These are phyloP conservation scores for Gyps fulvus DNA, from an alignment of 2,113 vertebrate species.

Conservation along the genomic window DNA sequence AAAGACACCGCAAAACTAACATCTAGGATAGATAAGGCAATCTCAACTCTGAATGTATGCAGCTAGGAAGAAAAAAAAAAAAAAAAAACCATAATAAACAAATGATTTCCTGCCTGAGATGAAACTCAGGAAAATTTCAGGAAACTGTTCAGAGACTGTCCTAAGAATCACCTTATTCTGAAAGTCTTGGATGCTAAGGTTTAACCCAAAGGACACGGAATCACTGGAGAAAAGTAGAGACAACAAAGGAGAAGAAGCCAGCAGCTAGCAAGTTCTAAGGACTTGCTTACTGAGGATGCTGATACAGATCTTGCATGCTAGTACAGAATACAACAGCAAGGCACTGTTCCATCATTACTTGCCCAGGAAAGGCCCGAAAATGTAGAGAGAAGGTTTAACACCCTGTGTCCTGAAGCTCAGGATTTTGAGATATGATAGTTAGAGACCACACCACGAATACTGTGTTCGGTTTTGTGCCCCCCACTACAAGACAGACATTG, in stretches of 20 bases:
- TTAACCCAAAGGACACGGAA: background rate
- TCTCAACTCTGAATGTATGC: background rate
- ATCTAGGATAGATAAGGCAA: background rate
- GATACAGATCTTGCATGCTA: background rate
- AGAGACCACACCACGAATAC: fast-evolving
- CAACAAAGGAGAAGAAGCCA: background rate
- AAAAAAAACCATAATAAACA: background rate
- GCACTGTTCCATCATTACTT: background rate
- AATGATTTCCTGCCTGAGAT: background rate
- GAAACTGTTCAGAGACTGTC: background rate
- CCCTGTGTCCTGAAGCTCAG: background rate
- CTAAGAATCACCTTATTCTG: background rate
- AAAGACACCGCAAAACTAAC: background rate
- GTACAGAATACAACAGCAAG: background rate
- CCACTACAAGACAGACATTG: background rate
- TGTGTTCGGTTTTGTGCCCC: background rate
- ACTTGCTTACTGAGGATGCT: background rate
- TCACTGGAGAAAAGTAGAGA: background rate
- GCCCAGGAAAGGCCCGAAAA: background rate
- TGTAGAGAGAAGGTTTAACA: background rate
- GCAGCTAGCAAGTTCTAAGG: background rate
- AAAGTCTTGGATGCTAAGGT: background rate
- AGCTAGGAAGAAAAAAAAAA: background rate
- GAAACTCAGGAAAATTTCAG: background rate
- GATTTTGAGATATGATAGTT: background rate